Base-by-base conservation (phyloP, 2,113 vertebrate genomes). In the Corythoichthys intestinalis region DNA sequence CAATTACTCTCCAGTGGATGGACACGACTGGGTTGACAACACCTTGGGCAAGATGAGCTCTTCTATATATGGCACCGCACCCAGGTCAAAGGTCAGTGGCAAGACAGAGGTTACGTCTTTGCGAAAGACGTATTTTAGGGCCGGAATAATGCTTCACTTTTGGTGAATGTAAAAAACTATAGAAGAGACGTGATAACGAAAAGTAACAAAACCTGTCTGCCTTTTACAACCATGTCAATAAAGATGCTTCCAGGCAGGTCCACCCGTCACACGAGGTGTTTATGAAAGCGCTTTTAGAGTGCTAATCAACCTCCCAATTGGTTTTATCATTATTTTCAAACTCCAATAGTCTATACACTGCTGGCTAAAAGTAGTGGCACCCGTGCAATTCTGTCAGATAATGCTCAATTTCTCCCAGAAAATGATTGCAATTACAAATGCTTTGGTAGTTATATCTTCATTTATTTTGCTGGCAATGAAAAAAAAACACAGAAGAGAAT, bases 21-120 rank as follows among this genome's bases (percentile, higher is more conserved):
- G 20, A 34, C 72, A 80, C 1, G 20, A 41, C 2, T 41, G 14
- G 47, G 17, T 15, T 4, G 58, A 70, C 20, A 34, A 13, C 20
- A 1, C 7, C 4, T 46, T 71, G 0, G 41, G 63, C 48, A 71
- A 14, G 6, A 82, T 83, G 68, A 56, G 14, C 3, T 35, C 70
- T 1, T 62, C 77, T 49, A 50, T 86, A 15, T 91, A 85, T 10
- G 73, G 57, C 74, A 89, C 85, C 0, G 15, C 67, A 2, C 75
- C 87, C 1, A 89, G 88, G 77, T 74, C 88, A 71, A 92, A 92
- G 91, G 92, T 93, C 81, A 87, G 91, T 80, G 6, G 6, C 48
- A 28, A 28, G 20, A 28, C 20, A 44, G 2, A 8, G 41, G 2
- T 44, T 8, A 4, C 41, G 41, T 44, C 4, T 44, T 44, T 44